Conservation (phyloP, 2,113 vertebrate species). For the Clarias batrachus region DNA sequence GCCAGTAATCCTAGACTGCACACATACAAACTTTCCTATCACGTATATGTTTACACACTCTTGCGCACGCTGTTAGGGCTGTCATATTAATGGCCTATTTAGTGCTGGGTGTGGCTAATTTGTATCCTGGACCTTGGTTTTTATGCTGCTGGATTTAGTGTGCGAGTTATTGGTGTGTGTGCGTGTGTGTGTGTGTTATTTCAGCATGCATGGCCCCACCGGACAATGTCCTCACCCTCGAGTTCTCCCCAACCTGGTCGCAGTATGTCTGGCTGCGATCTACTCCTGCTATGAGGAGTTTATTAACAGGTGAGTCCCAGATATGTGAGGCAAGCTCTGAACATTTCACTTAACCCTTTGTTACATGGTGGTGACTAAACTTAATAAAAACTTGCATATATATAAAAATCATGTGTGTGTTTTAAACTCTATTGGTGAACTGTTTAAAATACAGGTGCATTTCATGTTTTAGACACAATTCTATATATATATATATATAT, state of each 20-base stretch:
- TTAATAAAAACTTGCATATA: too few relatives aligned
- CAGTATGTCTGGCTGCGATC: conserved; percentile 96
- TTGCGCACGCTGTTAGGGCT: conserved; percentile 14
- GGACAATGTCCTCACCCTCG: conserved; percentile 97
- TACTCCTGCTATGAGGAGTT: conserved; percentile 99
- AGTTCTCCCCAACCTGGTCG: conserved; percentile 96
- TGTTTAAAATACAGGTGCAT: too few relatives aligned
- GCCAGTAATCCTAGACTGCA: background rate
- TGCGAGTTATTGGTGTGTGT: background rate
- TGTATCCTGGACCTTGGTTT: background rate
- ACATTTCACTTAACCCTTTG: background rate
- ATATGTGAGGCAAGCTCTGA: background rate
- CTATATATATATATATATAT: too few relatives aligned
- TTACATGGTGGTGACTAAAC: too few relatives aligned
- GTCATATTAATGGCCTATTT: conserved; percentile 27
- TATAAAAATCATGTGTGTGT: background rate
- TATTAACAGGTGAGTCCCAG: conserved; percentile 93
- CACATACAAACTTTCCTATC: background rate
- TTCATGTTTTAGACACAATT: background rate
- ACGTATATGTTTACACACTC: background rate
- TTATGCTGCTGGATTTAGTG: background rate
- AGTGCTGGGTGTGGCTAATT: background rate
- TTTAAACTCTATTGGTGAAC: too few relatives aligned
- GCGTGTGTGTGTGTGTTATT: conserved; percentile 37
- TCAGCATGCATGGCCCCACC: conserved; percentile 96